Conservation (phyloP, 2,888 invertebrate species). For the Pseudoips prasinana region DNA sequence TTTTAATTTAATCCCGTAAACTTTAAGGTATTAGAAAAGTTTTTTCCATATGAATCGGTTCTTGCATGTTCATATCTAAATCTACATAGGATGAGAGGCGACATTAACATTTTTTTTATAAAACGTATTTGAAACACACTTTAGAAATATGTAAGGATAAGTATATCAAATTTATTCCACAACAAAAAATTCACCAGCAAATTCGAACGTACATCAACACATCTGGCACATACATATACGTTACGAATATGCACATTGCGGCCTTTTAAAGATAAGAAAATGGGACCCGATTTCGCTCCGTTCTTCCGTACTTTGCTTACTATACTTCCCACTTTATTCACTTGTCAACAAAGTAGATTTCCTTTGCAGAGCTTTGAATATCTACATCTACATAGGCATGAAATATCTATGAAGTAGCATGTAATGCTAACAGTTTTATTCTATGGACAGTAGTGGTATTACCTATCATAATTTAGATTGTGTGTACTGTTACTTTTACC, state of each 20-base stretch:
- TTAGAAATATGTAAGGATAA: too few relatives aligned
- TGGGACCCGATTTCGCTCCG: slow-evolving; percentile 30
- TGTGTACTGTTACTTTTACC: too few relatives aligned
- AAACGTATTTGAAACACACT: too few relatives aligned
- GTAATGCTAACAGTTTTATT: background rate
- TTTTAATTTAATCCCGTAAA: too few relatives aligned
- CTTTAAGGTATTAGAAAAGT: too few relatives aligned
- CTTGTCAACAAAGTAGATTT: slow-evolving; percentile 25
- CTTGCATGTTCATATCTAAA: too few relatives aligned
- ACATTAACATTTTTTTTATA: too few relatives aligned
- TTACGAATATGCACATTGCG: slow-evolving; percentile 31
- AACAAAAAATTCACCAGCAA: slow-evolving; percentile 24
- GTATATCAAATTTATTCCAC: too few relatives aligned
- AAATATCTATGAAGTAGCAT: slow-evolving; percentile 8
- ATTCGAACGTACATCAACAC: slow-evolving; percentile 23
- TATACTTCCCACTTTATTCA: slow-evolving; percentile 24
- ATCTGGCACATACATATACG: slow-evolving; percentile 15
- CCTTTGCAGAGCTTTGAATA: slow-evolving; percentile 13
- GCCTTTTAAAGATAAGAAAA: slow-evolving; percentile 35
- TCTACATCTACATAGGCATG: slow-evolving; percentile 6
- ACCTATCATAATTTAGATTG: too few relatives aligned
- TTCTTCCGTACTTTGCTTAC: slow-evolving; percentile 27
- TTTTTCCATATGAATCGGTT: too few relatives aligned
- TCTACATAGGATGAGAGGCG: too few relatives aligned
- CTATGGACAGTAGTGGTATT: too few relatives aligned